Conservation (phyloP, 2,113 vertebrate genomes). For the Chamaetylas fuelleborni region DNA sequence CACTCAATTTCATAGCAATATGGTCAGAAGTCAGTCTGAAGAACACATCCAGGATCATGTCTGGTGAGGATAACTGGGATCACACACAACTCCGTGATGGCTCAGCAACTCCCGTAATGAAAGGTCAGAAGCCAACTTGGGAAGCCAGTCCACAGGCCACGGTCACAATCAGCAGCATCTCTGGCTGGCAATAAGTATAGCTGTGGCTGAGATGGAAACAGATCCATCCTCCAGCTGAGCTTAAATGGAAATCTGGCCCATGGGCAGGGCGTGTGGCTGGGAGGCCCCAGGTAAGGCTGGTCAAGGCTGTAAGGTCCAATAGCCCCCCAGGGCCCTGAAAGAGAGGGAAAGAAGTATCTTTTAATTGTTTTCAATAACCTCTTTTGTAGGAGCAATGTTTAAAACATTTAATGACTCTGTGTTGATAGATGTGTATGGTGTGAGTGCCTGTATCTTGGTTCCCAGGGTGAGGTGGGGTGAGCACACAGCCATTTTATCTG, state of each 20-base stretch:
- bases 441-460: background rate
- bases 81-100: background rate
- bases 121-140: background rate
- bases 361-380: background rate
- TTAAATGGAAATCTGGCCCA: background rate
- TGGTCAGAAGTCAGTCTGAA: background rate
- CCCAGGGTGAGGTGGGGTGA: background rate
- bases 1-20: background rate
- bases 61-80: background rate
- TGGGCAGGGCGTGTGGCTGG: fast-evolving
- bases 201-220: background rate
- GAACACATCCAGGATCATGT: background rate
- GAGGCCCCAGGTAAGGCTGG: background rate
- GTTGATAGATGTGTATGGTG: fast-evolving
- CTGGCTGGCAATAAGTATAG: fast-evolving
- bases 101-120: background rate
- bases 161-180: background rate
- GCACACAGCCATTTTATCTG: fast-evolving
- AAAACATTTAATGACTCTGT: fast-evolving
- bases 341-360: background rate
- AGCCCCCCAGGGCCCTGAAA: background rate
- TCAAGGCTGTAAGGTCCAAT: background rate
- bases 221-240: fast-evolving
- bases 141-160: background rate
- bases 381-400: background rate